These are phyloP conservation scores for Choristoneura fumiferana DNA, from an alignment of 1,140 invertebrate genomes.

Conservation along the genomic window DNA sequence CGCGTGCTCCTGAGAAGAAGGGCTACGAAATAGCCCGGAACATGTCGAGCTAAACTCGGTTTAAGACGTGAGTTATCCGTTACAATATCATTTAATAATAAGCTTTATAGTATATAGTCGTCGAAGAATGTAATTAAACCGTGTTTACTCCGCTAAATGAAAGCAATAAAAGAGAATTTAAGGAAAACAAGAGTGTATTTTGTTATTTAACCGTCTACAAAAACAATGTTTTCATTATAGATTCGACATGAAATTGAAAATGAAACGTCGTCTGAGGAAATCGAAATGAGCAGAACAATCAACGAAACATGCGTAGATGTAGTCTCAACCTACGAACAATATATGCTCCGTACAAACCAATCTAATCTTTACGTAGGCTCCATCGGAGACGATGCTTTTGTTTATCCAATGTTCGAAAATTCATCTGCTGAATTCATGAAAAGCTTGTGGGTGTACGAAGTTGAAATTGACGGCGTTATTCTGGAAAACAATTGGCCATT, in stretches of 20 bases:
- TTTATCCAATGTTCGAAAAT: constrained; percentile 53
- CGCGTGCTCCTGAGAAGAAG: too few species aligned
- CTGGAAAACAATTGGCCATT: constrained; percentile 66
- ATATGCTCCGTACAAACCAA: constrained; percentile 33
- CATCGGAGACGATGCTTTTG: constrained; percentile 32
- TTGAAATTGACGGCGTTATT: constrained; percentile 46
- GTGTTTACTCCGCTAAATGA: too few species aligned
- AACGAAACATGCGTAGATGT: constrained; percentile 23
- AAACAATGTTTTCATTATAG: constrained; percentile 17
- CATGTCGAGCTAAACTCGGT: too few species aligned
- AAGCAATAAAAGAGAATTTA: too few species aligned
- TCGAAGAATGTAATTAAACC: too few species aligned
- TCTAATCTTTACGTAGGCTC: constrained; percentile 43
- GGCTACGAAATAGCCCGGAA: too few species aligned
- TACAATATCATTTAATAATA: too few species aligned
- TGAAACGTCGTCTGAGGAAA: constrained; percentile 3
- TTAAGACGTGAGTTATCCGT: too few species aligned
- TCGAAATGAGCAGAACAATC: constrained; percentile 14
- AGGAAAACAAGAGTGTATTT: too few species aligned
- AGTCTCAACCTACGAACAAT: constrained; percentile 34
- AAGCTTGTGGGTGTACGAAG: constrained; percentile 43
- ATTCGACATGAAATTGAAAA: constrained; percentile 15
- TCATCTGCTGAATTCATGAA: constrained; percentile 41
- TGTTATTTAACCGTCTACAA: too few species aligned
- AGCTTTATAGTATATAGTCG: too few species aligned